A percentile compares a stretch with the other conserved stretches of the same genome.
These are phyloP conservation scores for Hyles vespertilio DNA, from an alignment of 1,140 invertebrate species.

Conservation along the genomic window DNA sequence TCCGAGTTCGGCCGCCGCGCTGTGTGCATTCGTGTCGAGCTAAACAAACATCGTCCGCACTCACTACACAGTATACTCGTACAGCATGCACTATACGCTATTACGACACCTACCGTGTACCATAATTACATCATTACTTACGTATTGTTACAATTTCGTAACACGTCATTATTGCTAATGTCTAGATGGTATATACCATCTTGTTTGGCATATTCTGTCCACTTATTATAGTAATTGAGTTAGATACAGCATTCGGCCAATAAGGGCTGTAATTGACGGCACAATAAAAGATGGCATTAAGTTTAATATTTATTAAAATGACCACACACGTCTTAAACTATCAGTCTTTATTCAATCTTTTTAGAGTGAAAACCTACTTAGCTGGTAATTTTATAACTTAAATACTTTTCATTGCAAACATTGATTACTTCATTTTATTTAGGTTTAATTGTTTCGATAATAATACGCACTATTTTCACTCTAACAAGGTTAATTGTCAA, in stretches of 20 bases:
- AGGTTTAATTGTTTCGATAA: too few species aligned
- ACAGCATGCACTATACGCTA: background rate
- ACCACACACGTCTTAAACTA: constrained; percentile 41
- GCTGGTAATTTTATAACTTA: too few species aligned
- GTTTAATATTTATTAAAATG: constrained; percentile 35
- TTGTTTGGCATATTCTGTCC: too few species aligned
- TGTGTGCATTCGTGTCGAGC: constrained; percentile 16
- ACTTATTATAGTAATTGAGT: too few species aligned
- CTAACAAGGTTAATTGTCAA: constrained; percentile 5
- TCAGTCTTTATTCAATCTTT: constrained; percentile 46
- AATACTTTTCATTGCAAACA: too few species aligned
- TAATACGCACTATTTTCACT: constrained; percentile 3
- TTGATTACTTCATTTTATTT: too few species aligned
- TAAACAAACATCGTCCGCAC: constrained; percentile 1
- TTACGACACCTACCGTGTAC: constrained; percentile 2
- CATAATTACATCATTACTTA: constrained; percentile 3
- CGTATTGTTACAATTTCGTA: constrained; percentile 3
- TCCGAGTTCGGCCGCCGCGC: constrained; percentile 14
- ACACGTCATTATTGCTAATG: too few species aligned
- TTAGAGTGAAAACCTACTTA: background rate
- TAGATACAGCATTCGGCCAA: too few species aligned
- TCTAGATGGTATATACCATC: too few species aligned
- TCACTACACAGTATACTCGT: background rate
- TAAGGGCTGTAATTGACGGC: too few species aligned
- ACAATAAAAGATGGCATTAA: constrained; percentile 3